Evolutionary conservation across 2,797 vertebrate species (phyloP), one percentile per base, ranked within the genome.

Genomic region (Smutsia gigantea): DNA sequence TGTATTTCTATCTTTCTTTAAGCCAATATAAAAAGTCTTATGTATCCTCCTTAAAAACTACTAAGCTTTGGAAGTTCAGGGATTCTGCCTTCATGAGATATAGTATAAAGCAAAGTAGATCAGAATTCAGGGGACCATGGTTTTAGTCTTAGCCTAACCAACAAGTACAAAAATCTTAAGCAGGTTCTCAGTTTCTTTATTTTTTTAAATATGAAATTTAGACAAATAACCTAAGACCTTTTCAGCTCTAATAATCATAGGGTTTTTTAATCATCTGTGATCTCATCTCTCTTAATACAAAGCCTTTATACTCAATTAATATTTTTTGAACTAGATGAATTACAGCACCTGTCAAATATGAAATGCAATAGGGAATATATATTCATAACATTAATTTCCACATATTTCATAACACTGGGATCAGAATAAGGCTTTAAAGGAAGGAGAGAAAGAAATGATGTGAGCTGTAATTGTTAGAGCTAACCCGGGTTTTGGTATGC

Each of bases 301-400:
- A 78, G 18, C 23, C 12, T 68, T 86, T 81, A 57, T 5, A 77
- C 23, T 87, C 34, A 7, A 14, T 68, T 69, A 87, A 23, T 77
- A 61, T 75, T 64, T 81, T 57, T 77, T 81, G 55, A 89, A 34
- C 46, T 55, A 53, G 2, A 66, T 46, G 29, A 75, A 93, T 69
- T 87, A 68, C 2, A 66, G 27, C 9, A n/a, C 61, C 53, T 6
- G 18, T 90, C 27, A 90, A 68, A 87, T 49, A 29, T 19, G 46
- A 95, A 84, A 82, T 66, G 64, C 55, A 90, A 31, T 61, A 68
- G 3, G 2, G n/a, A 53, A 78, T 82, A 83, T 77, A 92, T 93
- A 87, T 75, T 69, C 34, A 90, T n/a, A 86, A 69, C n/a, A 74
- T 85, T 82, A n/a, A 74, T 83, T 93, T 87, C 23, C 11, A 71